phyloP scores from a whole-genome alignment of 2,797 vertebrate genomes.

The Limosa lapponica region DNA sequence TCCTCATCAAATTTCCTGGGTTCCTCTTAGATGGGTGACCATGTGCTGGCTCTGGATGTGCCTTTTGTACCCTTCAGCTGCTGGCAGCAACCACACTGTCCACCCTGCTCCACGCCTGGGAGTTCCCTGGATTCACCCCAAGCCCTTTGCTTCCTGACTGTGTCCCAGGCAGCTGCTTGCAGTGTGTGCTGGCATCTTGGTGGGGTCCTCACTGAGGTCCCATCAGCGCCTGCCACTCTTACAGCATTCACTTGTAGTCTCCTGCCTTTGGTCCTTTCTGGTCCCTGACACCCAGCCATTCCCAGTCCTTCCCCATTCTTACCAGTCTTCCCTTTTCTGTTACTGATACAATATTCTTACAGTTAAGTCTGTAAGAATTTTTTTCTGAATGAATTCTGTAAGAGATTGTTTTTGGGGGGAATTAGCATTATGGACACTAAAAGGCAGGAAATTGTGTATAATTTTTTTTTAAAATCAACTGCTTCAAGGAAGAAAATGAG shows the following conservation, averaged over 20 bases:
- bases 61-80: not conserved
- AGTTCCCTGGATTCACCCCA: not conserved
- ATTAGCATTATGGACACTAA: not conserved
- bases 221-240: not conserved
- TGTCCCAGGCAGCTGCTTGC: accelerated
- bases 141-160: not conserved
- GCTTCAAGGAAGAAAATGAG: not conserved
- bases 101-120: not conserved
- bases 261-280: not conserved
- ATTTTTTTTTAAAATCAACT: not conserved
- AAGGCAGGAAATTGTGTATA: not conserved
- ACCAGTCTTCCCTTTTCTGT: not conserved
- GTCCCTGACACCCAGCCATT: not conserved
- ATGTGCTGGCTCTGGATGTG: not conserved
- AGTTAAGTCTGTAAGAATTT: not conserved
- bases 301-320: not conserved
- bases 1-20: not conserved
- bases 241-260: not conserved
- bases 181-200: not conserved
- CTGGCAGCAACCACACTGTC: not conserved
- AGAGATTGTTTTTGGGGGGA: not conserved
- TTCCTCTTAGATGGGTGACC: not conserved
- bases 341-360: not conserved
- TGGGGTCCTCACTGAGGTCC: not conserved
- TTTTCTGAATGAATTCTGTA: slow-evolving; percentile 2